These are phyloP conservation scores for Mesorhabditis belari DNA, from an alignment of 2,888 invertebrate genomes.

Conservation along the genomic window DNA sequence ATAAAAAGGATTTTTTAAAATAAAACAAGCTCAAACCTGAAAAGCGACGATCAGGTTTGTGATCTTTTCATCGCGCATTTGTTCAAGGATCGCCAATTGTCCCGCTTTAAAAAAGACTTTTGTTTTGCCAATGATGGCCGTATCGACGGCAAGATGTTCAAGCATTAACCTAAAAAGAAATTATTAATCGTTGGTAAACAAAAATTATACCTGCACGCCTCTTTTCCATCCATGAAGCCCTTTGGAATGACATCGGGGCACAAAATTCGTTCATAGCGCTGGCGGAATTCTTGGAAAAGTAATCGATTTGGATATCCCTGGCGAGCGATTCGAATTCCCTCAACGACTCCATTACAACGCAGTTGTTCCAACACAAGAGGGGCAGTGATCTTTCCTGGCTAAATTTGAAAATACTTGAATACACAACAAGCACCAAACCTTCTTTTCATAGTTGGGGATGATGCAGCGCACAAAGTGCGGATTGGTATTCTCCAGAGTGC, in stretches of 20 bases:
- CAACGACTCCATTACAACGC: conserved; percentile 95
- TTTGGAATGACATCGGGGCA: conserved; percentile 98
- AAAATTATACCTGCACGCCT: too few species aligned
- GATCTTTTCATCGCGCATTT: conserved; percentile 85
- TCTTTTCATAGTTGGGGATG: conserved; percentile 98
- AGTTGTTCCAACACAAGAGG: conserved; percentile 94
- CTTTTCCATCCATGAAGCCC: too few species aligned
- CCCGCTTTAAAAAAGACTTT: conserved; percentile 99
- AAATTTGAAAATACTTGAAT: conserved; percentile 4
- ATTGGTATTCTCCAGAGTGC: conserved; percentile 77
- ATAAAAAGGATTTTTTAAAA: too few species aligned
- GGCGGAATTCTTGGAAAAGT: conserved; percentile 91
- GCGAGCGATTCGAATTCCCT: conserved; percentile 97
- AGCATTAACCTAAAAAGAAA: conserved; percentile 64
- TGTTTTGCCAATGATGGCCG: conserved; percentile 95
- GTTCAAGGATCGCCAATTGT: conserved; percentile 94
- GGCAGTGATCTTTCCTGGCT: conserved; percentile 93
- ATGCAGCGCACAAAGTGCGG: conserved; percentile 99
- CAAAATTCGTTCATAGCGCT: conserved; percentile 82
- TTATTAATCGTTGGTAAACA: too few species aligned
- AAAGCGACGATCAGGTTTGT: conserved; percentile 95
- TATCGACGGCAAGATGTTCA: conserved; percentile 85
- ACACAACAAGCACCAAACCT: too few species aligned
- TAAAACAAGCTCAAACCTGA: too few species aligned
- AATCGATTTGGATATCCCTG: conserved; percentile 99